Evolutionary conservation across 2,888 invertebrate genomes (phyloP).

Genomic region (Lasius fuliginosus): DNA sequence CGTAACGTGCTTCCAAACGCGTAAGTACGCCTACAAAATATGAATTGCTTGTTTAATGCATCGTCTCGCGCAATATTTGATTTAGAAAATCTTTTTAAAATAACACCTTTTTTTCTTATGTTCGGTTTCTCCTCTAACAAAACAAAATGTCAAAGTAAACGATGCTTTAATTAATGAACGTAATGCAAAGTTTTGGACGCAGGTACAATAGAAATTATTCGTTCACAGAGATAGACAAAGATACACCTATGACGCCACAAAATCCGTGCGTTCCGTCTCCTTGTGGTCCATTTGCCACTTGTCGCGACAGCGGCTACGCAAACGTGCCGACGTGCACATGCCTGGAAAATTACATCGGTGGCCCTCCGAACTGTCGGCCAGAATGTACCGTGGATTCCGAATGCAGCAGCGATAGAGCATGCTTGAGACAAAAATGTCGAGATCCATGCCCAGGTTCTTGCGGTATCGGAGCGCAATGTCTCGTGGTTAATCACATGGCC

Average conservation of each 20-base stretch:
- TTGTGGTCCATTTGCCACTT: conserved; percentile 94
- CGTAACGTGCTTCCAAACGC: conserved; percentile 76
- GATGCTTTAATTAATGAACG: neutral
- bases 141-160: neutral
- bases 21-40: conserved; percentile 22
- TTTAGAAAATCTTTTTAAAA: neutral
- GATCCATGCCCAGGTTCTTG: conserved; percentile 87
- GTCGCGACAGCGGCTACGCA: conserved; percentile 90
- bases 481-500: conserved; percentile 87
- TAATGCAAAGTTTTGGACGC: neutral
- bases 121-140: neutral
- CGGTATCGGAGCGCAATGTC: conserved; percentile 86
- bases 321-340: conserved; percentile 90
- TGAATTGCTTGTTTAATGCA: neutral
- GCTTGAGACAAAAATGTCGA: conserved; percentile 86
- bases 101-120: neutral
- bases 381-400: conserved; percentile 86
- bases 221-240: conserved; percentile 24
- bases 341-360: conserved; percentile 86
- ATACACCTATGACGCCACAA: conserved; percentile 30
- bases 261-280: conserved; percentile 94
- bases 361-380: conserved; percentile 85
- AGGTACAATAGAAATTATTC: conserved; percentile 5
- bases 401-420: conserved; percentile 86
- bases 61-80: neutral